Evolutionary conservation across 2,113 vertebrate species (phyloP).

Genomic region (Promerops cafer): DNA sequence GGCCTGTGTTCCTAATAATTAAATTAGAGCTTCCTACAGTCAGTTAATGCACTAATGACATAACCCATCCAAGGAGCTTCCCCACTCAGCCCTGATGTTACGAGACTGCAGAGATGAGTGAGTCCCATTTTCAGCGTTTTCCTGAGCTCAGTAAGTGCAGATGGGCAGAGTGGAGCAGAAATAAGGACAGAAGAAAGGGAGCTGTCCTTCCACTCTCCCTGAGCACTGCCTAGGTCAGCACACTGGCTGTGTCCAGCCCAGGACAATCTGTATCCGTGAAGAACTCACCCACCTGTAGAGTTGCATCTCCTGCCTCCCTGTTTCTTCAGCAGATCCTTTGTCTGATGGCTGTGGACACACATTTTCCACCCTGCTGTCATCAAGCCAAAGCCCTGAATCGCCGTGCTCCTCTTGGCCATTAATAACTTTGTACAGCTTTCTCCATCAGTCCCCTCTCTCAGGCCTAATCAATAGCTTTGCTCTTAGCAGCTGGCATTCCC

Average conservation of each 20-base stretch:
- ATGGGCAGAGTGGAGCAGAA: neutral
- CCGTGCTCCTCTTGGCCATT: neutral
- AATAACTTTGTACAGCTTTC: neutral
- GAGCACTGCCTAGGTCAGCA: neutral
- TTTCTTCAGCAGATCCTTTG: neutral
- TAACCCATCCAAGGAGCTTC: neutral
- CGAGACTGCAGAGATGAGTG: neutral
- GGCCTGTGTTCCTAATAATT: neutral
- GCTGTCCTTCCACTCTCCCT: neutral
- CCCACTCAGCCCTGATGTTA: neutral
- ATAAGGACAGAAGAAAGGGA: neutral
- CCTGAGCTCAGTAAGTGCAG: neutral
- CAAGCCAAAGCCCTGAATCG: neutral
- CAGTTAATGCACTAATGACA: neutral
- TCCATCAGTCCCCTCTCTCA: neutral
- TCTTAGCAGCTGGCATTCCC: conserved; percentile 30
- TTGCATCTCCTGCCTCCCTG: fast-evolving
- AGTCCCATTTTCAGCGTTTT: neutral
- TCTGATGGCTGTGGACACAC: neutral
- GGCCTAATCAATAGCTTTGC: conserved; percentile 34
- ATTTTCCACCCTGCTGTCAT: neutral
- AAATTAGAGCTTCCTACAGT: neutral
- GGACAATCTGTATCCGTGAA: fast-evolving
- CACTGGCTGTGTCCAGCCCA: neutral
- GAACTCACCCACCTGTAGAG: neutral